Evolutionary conservation across 2,113 vertebrate species (phyloP).

Genomic region (Nothobranchius furzeri): DNA sequence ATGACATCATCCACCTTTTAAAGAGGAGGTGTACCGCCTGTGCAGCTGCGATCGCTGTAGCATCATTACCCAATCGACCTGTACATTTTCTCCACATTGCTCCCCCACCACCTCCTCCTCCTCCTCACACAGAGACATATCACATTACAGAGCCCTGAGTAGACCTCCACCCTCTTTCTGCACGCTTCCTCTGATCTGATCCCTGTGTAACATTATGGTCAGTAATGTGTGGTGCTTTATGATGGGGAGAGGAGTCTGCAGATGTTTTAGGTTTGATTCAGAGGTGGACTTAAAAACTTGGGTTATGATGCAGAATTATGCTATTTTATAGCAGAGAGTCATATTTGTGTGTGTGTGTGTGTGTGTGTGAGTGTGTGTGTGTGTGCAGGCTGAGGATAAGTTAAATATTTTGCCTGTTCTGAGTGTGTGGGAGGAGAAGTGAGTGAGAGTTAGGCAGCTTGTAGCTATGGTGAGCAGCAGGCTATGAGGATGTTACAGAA

Average conservation of each 20-base stretch:
- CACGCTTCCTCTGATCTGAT: conserved; percentile 61
- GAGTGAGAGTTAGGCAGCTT: conserved; percentile 57
- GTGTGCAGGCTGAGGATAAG: neutral
- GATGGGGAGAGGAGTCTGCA: conserved; percentile 23
- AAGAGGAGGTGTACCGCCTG: conserved; percentile 33
- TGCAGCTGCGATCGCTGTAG: conserved; percentile 36
- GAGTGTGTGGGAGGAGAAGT: conserved; percentile 64
- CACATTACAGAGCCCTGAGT: conserved; percentile 61
- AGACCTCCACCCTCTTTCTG: conserved; percentile 44
- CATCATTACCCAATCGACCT: conserved; percentile 51
- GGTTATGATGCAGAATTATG: too few species aligned
- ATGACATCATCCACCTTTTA: conserved; percentile 44
- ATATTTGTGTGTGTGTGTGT: neutral
- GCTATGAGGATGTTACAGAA: conserved; percentile 64
- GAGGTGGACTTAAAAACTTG: neutral
- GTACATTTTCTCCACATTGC: conserved; percentile 36
- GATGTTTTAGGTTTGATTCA: neutral
- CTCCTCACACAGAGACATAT: conserved; percentile 47
- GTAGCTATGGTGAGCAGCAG: conserved; percentile 70
- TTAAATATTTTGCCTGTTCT: conserved; percentile 4
- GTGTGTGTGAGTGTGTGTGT: neutral
- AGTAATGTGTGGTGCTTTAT: conserved; percentile 43
- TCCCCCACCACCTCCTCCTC: conserved; percentile 40
- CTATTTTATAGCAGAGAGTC: neutral
- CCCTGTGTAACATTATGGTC: conserved; percentile 65